Base-by-base conservation (phyloP, 2,113 vertebrate species). In the Panurus biarmicus region DNA sequence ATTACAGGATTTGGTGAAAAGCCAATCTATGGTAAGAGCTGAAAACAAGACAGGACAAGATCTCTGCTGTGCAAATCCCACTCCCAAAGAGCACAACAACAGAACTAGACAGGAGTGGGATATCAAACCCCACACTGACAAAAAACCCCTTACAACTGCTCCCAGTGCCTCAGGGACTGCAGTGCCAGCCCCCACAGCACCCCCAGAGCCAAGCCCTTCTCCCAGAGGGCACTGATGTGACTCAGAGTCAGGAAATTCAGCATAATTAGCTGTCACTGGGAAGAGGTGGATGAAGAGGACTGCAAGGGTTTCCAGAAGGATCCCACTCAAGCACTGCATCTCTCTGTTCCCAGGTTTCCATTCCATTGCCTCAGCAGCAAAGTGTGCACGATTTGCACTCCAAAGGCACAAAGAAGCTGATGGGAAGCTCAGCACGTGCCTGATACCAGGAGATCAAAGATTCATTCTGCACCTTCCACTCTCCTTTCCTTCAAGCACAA, bases 361-460 rank as follows among this genome's bases (percentile, higher is more conserved):
- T 33, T n/a, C 45, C 14, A 11, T 5, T 69, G 50, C 50, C 54
- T 80, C 76, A n/a, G 19, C 73, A 79, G 61, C 56, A 53, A 61
- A 35, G 22, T 6, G 51, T 67, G 71, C 45, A 57, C 0, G 0
- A 57, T 45, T 10, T 42, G 18, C 50, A 51, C 50, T 80, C 21
- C 69, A 45, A 75, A 51, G 10, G 25, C 61, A 85, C 42, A 33
- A 28, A 87, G 67, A 8, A 53, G 35, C 50, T 31, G 80, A 53
- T 1, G 3, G 78, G 69, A 88, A 93, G 45, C 42, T 85, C 58
- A 66, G 35, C 42, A 57, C 5, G 4, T 7, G 12, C 31, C 38
- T 4, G 11, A 51, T 2, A 54, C 5, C 26, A 47, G 9, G 12
- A 89, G 78, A 26, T 28, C 65, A 73, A 58, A 67, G n/a, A 86